phyloP scores from a whole-genome alignment of 2,888 invertebrate genomes.

The Odontocolon sp. region DNA sequence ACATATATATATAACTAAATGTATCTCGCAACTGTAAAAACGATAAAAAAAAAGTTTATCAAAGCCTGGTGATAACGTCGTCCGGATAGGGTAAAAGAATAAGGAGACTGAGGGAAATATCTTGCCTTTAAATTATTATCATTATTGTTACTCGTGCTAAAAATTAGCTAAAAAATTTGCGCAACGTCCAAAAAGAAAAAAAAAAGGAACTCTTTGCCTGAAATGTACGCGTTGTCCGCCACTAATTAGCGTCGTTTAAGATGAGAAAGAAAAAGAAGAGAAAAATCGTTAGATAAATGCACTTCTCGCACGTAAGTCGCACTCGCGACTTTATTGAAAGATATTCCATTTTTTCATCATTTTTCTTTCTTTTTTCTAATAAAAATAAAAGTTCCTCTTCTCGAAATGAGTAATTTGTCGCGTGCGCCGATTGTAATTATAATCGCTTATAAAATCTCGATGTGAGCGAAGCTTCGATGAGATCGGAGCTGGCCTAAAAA shows the following conservation, averaged over 20 bases:
- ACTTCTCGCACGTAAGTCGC: too few relatives aligned
- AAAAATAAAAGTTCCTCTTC: conserved; percentile 33
- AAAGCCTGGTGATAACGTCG: conserved; percentile 68
- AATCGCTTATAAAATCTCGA: conserved; percentile 36
- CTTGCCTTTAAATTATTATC: conserved; percentile 72
- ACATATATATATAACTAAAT: conserved; percentile 58
- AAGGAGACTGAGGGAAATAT: conserved; percentile 77
- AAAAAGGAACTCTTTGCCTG: conserved; percentile 20
- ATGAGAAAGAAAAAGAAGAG: too few relatives aligned
- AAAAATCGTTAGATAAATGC: too few relatives aligned
- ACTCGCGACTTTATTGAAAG: conserved; percentile 12
- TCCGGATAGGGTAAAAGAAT: conserved; percentile 71
- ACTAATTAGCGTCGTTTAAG: conserved; percentile 4
- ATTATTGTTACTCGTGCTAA: conserved; percentile 25
- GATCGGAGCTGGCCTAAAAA: conserved; percentile 16
- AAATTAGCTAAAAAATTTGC: conserved; percentile 1
- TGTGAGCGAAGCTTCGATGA: conserved; percentile 25
- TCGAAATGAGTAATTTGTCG: conserved; percentile 15
- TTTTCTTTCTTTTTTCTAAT: not conserved
- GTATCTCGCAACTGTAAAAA: conserved; percentile 61
- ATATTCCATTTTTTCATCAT: not conserved
- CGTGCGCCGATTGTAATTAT: conserved; percentile 5
- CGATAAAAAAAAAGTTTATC: conserved; percentile 67
- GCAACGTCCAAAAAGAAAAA: conserved; percentile 41
- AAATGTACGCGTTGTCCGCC: conserved; percentile 33